A percentile compares a stretch with the other conserved stretches of the same genome.
Conservation (phyloP, 1,140 invertebrate genomes). For the Sycophaga agraensis region DNA sequence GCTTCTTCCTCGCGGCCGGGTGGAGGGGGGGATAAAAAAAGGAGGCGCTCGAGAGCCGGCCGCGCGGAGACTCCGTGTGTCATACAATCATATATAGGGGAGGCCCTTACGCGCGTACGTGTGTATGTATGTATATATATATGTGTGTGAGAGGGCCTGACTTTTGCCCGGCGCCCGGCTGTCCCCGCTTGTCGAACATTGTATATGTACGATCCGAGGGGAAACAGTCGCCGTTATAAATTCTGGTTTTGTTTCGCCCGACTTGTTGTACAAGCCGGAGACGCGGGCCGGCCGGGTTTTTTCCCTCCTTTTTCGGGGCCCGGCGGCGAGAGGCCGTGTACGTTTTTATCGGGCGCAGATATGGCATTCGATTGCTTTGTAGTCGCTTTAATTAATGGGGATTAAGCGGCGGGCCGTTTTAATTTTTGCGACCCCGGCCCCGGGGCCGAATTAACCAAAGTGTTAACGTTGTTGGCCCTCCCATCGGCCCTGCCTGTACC, state of each 20-base stretch:
- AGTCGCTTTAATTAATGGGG: conserved; percentile 17
- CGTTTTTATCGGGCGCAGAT: conserved; percentile 13
- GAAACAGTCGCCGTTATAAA: conserved; percentile 23
- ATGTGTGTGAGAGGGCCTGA: not conserved
- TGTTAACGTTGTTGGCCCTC: too few relatives aligned
- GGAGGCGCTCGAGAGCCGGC: too few relatives aligned
- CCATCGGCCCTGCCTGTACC: too few relatives aligned
- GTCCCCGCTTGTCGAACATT: conserved; percentile 19
- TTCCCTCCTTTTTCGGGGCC: not conserved
- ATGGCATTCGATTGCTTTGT: conserved; percentile 6
- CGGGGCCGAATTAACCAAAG: too few relatives aligned
- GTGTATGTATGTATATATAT: not conserved
- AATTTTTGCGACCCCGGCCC: too few relatives aligned
- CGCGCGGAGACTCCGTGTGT: not conserved
- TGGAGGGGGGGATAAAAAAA: not conserved
- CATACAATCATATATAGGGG: not conserved
- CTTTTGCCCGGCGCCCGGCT: not conserved
- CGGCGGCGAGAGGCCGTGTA: conserved; percentile 6
- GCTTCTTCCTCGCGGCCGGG: not conserved
- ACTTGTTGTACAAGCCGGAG: conserved; percentile 17
- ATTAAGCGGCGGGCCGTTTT: not conserved
- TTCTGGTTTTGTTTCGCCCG: conserved; percentile 18
- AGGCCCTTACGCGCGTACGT: not conserved
- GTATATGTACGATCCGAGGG: conserved; percentile 3
- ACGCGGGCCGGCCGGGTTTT: not conserved